Conservation (phyloP, 2,888 invertebrate genomes). For the Ypsolopha sequella region DNA sequence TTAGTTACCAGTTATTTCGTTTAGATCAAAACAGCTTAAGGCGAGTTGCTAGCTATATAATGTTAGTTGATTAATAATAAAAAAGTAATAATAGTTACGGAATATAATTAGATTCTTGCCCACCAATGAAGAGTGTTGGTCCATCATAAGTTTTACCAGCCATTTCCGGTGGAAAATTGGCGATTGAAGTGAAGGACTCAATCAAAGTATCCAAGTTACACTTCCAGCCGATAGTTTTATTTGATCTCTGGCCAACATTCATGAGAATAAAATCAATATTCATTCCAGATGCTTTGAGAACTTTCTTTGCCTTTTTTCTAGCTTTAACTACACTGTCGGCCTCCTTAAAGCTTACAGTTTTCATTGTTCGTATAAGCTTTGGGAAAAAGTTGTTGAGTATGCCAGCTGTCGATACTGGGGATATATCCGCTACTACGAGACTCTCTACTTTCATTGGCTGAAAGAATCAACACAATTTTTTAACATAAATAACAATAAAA, state of each 20-base stretch:
- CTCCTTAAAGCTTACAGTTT: constrained; percentile 61
- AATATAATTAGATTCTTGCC: constrained; percentile 34
- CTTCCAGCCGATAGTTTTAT: constrained; percentile 33
- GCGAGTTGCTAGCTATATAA: background rate
- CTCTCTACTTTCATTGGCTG: constrained; percentile 69
- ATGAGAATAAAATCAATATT: constrained; percentile 29
- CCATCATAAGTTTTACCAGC: constrained; percentile 25
- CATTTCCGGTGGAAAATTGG: constrained; percentile 31
- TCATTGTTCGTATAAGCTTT: constrained; percentile 63
- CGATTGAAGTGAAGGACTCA: constrained; percentile 24
- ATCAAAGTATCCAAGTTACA: constrained; percentile 31
- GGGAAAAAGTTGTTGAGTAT: constrained; percentile 69
- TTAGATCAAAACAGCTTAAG: too few species aligned
- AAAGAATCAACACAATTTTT: constrained; percentile 15
- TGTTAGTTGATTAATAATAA: background rate
- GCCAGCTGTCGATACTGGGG: constrained; percentile 70
- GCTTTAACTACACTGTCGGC: constrained; percentile 71
- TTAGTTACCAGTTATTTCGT: too few species aligned
- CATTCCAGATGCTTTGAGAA: constrained; percentile 22
- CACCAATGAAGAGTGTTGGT: constrained; percentile 41
- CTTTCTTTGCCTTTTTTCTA: constrained; percentile 44
- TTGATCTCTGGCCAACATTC: constrained; percentile 27
- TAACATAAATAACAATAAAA: background rate
- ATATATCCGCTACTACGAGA: constrained; percentile 78
- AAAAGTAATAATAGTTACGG: constrained; percentile 28